Percentiles rank a stretch among this genome's conserved stretches.
Conservation (phyloP, 2,888 invertebrate species). For the Drosophila nr. perissopoda region DNA sequence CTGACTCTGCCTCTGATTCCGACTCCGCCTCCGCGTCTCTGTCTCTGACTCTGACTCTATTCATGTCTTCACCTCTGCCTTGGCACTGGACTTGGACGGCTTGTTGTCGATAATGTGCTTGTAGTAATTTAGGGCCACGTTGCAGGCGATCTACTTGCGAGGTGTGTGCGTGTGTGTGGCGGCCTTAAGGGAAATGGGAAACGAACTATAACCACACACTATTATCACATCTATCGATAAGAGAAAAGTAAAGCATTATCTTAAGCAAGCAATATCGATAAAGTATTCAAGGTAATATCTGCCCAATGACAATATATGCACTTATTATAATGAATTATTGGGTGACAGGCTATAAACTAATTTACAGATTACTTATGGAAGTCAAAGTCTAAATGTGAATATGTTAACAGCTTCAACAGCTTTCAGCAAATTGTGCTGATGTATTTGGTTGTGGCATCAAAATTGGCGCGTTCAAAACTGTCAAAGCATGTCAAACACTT, state of each 20-base stretch:
- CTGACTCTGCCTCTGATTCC: not conserved
- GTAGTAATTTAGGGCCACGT: constrained; percentile 62
- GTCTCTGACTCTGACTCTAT: constrained; percentile 4
- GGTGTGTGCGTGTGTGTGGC: constrained; percentile 24
- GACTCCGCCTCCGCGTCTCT: not conserved
- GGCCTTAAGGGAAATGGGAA: constrained; percentile 10
- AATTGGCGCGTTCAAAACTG: constrained; percentile 61
- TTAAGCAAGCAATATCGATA: not conserved
- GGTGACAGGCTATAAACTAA: not conserved
- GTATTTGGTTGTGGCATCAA: constrained; percentile 43
- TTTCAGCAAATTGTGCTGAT: constrained; percentile 15
- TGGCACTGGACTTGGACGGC: constrained; percentile 30
- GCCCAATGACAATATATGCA: not conserved
- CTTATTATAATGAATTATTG: not conserved
- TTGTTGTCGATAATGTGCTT: constrained; percentile 73
- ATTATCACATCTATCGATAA: constrained; percentile 8
- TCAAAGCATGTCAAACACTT: constrained; percentile 71
- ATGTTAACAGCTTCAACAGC: constrained; percentile 37
- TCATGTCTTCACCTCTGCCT: constrained; percentile 20
- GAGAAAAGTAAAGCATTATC: not conserved
- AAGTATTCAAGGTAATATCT: not conserved
- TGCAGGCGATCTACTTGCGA: constrained; percentile 59
- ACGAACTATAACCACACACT: not conserved
- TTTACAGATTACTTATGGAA: not conserved
- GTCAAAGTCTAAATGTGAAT: constrained; percentile 8